These are phyloP conservation scores for Digitonthophagus gazella DNA, from an alignment of 2,888 invertebrate genomes.

Conservation along the genomic window DNA sequence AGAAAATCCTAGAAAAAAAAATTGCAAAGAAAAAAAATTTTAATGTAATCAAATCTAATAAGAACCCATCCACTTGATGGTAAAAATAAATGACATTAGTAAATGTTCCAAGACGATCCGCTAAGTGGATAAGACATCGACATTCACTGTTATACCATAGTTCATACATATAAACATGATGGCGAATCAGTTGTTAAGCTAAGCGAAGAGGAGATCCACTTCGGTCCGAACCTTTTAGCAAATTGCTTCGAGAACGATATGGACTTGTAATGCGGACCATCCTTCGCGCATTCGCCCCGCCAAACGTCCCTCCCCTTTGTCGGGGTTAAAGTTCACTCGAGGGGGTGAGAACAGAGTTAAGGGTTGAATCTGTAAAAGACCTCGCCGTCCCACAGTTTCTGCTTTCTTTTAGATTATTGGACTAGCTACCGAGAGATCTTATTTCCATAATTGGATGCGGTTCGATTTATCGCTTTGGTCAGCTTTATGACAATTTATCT, in stretches of 20 bases:
- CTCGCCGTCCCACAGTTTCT: conserved; percentile 21
- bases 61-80: not conserved
- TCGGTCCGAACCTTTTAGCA: conserved; percentile 54
- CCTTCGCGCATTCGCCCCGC: conserved; percentile 28
- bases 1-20: not conserved
- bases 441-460: not conserved
- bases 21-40: too few relatives aligned
- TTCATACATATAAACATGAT: conserved; percentile 54
- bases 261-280: conserved; percentile 48
- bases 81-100: not conserved
- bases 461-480: not conserved
- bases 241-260: conserved; percentile 49
- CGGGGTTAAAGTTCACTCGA: conserved; percentile 5
- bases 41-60: too few relatives aligned
- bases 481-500: not conserved
- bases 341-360: conserved; percentile 8
- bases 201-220: conserved; percentile 53
- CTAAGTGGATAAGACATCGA: not conserved
- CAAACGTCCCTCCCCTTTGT: not conserved
- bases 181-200: conserved; percentile 54
- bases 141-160: not conserved
- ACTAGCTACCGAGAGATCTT: not conserved
- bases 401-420: conserved; percentile 30
- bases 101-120: not conserved
- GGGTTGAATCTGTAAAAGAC: conserved; percentile 16